phyloP scores from a whole-genome alignment of 2,797 vertebrate species.

The Myioborus miniatus region DNA sequence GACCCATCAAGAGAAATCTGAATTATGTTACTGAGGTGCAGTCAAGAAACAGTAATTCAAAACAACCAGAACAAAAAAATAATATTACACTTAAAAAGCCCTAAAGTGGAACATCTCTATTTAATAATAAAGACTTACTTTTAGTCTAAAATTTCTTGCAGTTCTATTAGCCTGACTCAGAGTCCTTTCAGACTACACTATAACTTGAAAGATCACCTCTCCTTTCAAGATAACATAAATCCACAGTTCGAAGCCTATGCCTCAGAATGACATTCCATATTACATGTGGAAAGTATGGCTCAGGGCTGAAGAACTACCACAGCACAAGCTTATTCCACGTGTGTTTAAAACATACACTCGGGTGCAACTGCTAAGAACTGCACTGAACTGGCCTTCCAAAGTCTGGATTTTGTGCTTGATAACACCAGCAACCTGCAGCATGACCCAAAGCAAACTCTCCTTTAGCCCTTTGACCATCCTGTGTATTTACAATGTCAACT shows the following conservation, averaged over 20 bases:
- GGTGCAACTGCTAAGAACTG: not conserved
- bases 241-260: not conserved
- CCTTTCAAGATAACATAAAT: not conserved
- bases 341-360: rapidly evolving
- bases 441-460: not conserved
- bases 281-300: not conserved
- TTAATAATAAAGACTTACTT: not conserved
- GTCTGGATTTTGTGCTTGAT: not conserved
- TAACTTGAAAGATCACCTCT: not conserved
- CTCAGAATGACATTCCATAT: not conserved
- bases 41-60: not conserved
- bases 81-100: not conserved
- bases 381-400: not conserved
- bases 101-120: not conserved
- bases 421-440: not conserved
- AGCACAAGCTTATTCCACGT: not conserved
- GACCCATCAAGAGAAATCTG: not conserved
- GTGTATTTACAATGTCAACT: not conserved
- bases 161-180: not conserved
- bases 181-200: not conserved
- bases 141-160: not conserved
- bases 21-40: not conserved
- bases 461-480: not conserved
- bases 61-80: not conserved
- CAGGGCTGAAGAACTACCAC: not conserved